phyloP scores from a whole-genome alignment of 2,113 vertebrate species.

The Notarius lentiginosus region DNA sequence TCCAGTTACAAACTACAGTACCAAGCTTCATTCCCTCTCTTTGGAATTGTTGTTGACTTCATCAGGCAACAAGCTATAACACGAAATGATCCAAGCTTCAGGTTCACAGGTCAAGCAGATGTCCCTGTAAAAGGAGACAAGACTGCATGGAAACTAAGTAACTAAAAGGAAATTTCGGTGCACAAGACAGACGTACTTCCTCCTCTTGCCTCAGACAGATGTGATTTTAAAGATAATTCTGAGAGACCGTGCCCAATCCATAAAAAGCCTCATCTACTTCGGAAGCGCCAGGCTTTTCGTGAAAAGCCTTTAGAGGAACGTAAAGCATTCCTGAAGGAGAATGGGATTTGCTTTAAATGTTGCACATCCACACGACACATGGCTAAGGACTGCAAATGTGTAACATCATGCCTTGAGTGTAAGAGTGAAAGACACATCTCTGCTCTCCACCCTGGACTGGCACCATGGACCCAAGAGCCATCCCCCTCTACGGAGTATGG shows the following conservation, averaged over 20 bases:
- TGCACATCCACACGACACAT: neutral
- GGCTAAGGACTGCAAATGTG: conserved; percentile 26
- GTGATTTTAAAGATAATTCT: too few relatives aligned
- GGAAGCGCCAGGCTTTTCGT: neutral
- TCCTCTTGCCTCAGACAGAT: too few relatives aligned
- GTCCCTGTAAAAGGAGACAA: neutral
- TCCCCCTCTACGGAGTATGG: conserved; percentile 19
- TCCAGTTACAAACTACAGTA: neutral
- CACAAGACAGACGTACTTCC: too few relatives aligned
- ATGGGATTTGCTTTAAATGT: too few relatives aligned
- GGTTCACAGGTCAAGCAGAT: neutral
- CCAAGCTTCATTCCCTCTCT: neutral
- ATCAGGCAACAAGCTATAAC: neutral
- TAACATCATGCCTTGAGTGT: conserved; percentile 6
- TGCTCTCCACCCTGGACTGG: conserved; percentile 29
- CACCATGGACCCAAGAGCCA: neutral
- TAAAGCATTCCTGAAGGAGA: too few relatives aligned
- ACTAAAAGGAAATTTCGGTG: neutral
- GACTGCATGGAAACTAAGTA: neutral
- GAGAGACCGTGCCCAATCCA: too few relatives aligned
- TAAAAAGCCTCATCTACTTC: too few relatives aligned
- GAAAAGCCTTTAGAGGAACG: too few relatives aligned
- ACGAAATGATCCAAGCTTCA: neutral
- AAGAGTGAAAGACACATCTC: conserved; percentile 28
- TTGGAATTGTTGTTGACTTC: neutral